A percentile compares a stretch with the other conserved stretches of the same genome.
phyloP scores from a whole-genome alignment of 64 coral and sea anemone species.

The Pachyseris speciosa region DNA sequence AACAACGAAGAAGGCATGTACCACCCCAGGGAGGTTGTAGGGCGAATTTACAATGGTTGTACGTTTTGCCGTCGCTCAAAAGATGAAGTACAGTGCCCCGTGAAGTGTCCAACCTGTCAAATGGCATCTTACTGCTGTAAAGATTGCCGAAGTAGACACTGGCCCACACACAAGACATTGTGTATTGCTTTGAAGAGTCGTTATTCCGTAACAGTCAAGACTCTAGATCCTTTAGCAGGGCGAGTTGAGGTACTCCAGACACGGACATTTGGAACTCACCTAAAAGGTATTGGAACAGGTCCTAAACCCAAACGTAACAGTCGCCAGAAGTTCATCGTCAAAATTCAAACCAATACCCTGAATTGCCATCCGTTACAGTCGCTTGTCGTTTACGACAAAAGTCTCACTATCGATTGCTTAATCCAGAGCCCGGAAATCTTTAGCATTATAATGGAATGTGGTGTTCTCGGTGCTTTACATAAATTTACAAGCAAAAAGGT shows the following conservation, averaged over 20 bases:
- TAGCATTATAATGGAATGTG: slow-evolving; percentile 86
- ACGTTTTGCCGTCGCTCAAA: slow-evolving; percentile 60
- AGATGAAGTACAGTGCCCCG: background rate
- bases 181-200: slow-evolving; percentile 38
- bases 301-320: slow-evolving; percentile 56
- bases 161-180: slow-evolving; percentile 46
- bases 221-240: background rate
- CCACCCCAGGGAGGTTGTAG: slow-evolving; percentile 53
- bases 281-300: slow-evolving; percentile 63
- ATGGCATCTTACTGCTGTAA: slow-evolving; percentile 57
- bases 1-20: slow-evolving; percentile 67
- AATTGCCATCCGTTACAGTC: slow-evolving; percentile 71
- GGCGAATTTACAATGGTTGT: slow-evolving; percentile 6
- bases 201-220: slow-evolving; percentile 47
- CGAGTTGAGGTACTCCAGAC: no score
- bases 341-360: slow-evolving; percentile 60
- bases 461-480: slow-evolving; percentile 48
- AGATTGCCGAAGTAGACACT: slow-evolving; percentile 53
- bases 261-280: slow-evolving; percentile 62
- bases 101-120: slow-evolving; percentile 40
- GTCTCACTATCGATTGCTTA: background rate
- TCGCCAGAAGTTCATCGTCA: slow-evolving; percentile 62
- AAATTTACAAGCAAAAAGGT: slow-evolving; percentile 76
- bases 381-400: slow-evolving; percentile 61
- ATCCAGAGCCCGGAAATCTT: slow-evolving; percentile 86